These are phyloP conservation scores for Epinephelus moara DNA, from an alignment of 2,113 vertebrate genomes.

Conservation along the genomic window DNA sequence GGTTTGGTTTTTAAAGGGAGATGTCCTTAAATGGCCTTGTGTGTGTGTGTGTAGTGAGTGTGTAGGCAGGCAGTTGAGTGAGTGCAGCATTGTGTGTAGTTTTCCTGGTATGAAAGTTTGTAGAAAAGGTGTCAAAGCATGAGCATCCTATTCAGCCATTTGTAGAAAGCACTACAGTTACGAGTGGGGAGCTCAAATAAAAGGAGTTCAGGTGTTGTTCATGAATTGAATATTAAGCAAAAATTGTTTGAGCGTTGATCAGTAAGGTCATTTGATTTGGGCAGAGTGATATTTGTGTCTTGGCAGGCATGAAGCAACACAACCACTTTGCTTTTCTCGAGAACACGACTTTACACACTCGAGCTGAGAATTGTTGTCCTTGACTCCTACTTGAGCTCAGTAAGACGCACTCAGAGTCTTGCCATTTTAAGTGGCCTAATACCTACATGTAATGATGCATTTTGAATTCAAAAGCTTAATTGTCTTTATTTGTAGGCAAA, in stretches of 20 bases:
- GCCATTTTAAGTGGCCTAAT: background rate
- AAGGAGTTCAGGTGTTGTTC: background rate
- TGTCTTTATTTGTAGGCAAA: background rate
- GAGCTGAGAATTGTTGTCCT: background rate
- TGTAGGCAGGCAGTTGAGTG: conserved; percentile 26
- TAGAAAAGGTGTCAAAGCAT: conserved; percentile 27
- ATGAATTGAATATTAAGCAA: background rate
- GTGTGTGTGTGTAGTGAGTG: conserved; percentile 32
- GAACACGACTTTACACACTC: background rate
- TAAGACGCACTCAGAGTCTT: background rate
- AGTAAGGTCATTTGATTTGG: conserved; percentile 5
- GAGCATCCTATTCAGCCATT: conserved; percentile 19
- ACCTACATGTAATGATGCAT: background rate
- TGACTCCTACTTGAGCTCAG: background rate
- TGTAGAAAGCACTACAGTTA: background rate
- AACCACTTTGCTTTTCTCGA: background rate
- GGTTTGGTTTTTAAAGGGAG: conserved; percentile 60
- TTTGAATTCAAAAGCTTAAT: background rate
- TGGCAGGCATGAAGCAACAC: background rate
- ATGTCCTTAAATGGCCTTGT: conserved; percentile 82
- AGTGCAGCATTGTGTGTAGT: conserved; percentile 25
- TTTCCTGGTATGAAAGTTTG: conserved; percentile 44
- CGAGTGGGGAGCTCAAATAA: background rate
- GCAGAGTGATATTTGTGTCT: conserved; percentile 25
- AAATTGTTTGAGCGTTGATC: conserved; percentile 22